These are phyloP conservation scores for Agrochola macilenta DNA, from an alignment of 2,888 invertebrate genomes.

Conservation along the genomic window DNA sequence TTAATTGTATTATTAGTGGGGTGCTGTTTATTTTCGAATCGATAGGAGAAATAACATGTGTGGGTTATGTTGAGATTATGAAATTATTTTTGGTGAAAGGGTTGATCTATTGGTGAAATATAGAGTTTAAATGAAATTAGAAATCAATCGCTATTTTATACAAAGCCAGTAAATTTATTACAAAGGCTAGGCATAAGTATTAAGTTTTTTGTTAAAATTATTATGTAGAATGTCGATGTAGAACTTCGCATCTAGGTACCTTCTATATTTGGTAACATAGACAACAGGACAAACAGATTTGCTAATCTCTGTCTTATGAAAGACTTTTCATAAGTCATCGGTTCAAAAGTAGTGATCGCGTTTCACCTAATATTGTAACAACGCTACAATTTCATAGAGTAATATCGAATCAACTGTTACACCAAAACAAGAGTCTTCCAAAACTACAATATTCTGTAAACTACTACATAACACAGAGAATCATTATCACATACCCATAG, in stretches of 20 bases:
- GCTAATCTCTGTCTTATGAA: too few relatives aligned
- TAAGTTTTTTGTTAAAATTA: neutral
- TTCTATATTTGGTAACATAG: too few relatives aligned
- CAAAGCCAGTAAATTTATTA: neutral
- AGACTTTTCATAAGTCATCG: too few relatives aligned
- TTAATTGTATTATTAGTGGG: slow-evolving; percentile 54
- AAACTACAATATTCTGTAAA: slow-evolving; percentile 28
- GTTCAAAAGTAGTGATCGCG: too few relatives aligned
- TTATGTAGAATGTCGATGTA: neutral
- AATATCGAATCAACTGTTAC: slow-evolving; percentile 28
- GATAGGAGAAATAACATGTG: slow-evolving; percentile 28
- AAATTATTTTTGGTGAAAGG: neutral
- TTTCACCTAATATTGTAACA: too few relatives aligned
- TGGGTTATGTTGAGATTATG: slow-evolving; percentile 17
- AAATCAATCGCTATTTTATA: neutral
- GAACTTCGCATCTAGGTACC: too few relatives aligned
- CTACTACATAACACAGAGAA: slow-evolving; percentile 54
- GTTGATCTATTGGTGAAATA: neutral
- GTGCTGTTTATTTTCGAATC: slow-evolving; percentile 30
- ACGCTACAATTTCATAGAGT: neutral
- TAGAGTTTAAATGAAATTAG: neutral
- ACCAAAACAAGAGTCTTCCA: slow-evolving; percentile 6
- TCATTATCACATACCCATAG: slow-evolving; percentile 57
- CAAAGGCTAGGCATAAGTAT: neutral
- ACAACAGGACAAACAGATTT: too few relatives aligned